Base-by-base conservation (phyloP, 1,140 invertebrate genomes). In the Heliconius himera region DNA sequence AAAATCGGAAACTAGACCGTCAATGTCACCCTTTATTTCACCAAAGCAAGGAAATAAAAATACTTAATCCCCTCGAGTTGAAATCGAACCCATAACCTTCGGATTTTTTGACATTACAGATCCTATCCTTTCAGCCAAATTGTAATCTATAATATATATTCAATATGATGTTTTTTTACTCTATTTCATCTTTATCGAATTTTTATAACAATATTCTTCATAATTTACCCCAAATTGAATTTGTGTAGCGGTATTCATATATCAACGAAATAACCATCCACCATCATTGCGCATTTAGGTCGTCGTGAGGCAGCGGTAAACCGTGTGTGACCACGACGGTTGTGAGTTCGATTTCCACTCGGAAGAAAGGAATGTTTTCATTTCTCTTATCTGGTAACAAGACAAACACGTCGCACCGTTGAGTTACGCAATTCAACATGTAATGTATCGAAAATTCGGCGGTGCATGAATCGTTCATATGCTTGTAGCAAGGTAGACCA, bases 211-310 rank as follows among this genome's bases (percentile, higher is more conserved):
- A 66, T 29, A 29, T 66, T 66, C 60, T 66, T 66, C 60, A 29
- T 66, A 66, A 66, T 66, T 66, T 66, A 66, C 22, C 26, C 11
- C 60, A 11, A 66, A 66, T 66, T 66, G 22, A 66, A 66, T 66
- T 66, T 66, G 22, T 66, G 9, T 29, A 5, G 60, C 9, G n/a
- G n/a, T 56, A 22, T 22, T n/a, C 8, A 66, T 66, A 26, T 29
- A 26, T 66, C 60, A 66, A 16, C 26, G 3, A 26, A 66, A 66
- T 66, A 16, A 66, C 60, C 54, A 26, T 60, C 20, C 22, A 29
- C 60, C 54, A 60, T 60, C 20, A 22, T 26, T 22, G 20, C 54
- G 54, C 54, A 56, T n/a, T 56, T 16, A 51, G 18, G 49, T 20
- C 49, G 49, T 51, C 18, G 49, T 20, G 49, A 2, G 16, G 49